Evolutionary conservation across 2,797 vertebrate genomes (phyloP).

Genomic region (Staurois parvus): DNA sequence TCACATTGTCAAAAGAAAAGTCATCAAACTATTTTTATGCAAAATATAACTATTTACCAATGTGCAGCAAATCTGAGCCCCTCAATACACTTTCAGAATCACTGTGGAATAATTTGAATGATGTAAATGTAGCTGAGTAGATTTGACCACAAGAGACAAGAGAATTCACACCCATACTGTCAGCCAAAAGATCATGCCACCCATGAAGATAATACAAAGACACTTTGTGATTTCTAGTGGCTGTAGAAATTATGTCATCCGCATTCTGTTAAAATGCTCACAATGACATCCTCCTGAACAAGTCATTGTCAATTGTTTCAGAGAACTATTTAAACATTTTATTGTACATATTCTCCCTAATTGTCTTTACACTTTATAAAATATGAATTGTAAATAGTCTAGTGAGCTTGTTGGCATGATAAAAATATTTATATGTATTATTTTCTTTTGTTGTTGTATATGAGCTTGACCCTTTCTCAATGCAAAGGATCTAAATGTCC

Average conservation of each 20-base stretch:
- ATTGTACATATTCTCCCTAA: background rate
- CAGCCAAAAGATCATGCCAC: background rate
- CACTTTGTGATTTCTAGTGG: background rate
- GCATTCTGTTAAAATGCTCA: background rate
- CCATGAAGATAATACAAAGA: conserved; percentile 1
- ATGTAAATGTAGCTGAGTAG: background rate
- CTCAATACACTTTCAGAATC: no score
- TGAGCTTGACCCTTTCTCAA: background rate
- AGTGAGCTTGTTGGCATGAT: background rate
- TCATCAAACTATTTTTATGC: no score
- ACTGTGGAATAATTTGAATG: background rate
- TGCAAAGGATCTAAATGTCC: background rate
- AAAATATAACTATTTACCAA: no score
- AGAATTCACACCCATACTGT: background rate
- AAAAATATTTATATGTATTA: background rate
- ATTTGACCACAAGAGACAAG: background rate
- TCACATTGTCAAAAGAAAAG: no score
- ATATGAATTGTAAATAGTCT: background rate
- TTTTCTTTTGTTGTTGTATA: background rate
- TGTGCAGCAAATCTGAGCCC: no score
- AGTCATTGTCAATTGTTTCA: background rate
- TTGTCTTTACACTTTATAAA: background rate
- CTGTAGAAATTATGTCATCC: background rate
- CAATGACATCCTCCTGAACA: background rate
- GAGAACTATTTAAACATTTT: background rate